Evolutionary conservation across 1,140 invertebrate species (phyloP).

Genomic region (Lepidurus arcticus): DNA sequence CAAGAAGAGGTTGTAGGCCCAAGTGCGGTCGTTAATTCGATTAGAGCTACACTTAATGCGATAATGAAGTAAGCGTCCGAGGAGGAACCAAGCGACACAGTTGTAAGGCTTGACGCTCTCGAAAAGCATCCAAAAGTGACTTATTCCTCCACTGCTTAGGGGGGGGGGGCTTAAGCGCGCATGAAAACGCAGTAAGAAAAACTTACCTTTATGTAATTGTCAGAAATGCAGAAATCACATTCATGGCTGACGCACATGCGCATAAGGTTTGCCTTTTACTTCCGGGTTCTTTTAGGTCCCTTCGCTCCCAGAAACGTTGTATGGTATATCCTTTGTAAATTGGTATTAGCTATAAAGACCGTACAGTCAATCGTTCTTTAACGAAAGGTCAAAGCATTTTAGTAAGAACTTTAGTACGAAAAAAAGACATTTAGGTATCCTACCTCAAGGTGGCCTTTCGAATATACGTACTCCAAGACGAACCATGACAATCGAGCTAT

Average conservation of each 20-base stretch:
- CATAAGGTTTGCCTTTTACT: not conserved
- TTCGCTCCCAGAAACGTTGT: too few species aligned
- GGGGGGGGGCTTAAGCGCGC: not conserved
- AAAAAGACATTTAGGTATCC: too few species aligned
- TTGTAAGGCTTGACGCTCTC: not conserved
- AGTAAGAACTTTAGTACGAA: too few species aligned
- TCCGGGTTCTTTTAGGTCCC: not conserved
- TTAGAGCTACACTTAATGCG: not conserved
- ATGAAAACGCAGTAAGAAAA: not conserved
- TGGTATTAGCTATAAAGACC: too few species aligned
- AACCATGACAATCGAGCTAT: too few species aligned
- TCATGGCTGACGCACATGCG: not conserved
- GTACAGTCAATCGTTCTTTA: too few species aligned
- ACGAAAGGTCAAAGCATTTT: too few species aligned
- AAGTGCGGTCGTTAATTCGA: not conserved
- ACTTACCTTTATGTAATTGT: not conserved
- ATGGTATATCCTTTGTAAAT: too few species aligned
- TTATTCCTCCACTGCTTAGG: not conserved
- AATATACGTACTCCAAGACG: too few species aligned
- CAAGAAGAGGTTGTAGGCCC: not conserved
- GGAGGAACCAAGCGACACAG: not conserved
- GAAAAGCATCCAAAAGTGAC: not conserved
- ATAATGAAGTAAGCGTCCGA: not conserved
- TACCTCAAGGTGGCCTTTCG: too few species aligned
- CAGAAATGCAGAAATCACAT: not conserved